Evolutionary conservation across 2,113 vertebrate species (phyloP).

Genomic region (Istiophorus platypterus): DNA sequence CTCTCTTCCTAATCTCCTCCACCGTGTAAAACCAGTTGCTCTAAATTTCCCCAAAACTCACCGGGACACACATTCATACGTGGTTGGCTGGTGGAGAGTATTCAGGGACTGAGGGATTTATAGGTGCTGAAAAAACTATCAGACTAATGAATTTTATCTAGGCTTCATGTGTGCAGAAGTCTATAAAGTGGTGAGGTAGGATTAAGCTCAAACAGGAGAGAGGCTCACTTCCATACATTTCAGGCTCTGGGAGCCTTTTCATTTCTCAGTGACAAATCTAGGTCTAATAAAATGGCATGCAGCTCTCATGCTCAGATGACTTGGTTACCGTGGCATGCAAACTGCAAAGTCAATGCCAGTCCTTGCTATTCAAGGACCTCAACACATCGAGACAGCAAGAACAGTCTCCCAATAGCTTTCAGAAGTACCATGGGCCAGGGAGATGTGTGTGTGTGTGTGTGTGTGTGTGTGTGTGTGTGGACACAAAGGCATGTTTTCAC

Average conservation of each 20-base stretch:
- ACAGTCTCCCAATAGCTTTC: slow-evolving; percentile 77
- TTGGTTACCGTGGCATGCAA: slow-evolving; percentile 72
- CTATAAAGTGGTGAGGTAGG: not conserved
- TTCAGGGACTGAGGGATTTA: not conserved
- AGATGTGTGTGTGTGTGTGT: slow-evolving; percentile 18
- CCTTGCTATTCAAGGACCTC: slow-evolving; percentile 57
- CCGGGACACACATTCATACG: not conserved
- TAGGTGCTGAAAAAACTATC: not conserved
- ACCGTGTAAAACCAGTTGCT: not conserved
- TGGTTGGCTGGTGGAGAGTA: not conserved
- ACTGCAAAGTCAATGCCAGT: slow-evolving; percentile 65
- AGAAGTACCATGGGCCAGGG: slow-evolving; percentile 62
- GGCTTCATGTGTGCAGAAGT: not conserved
- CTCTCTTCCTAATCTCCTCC: not conserved
- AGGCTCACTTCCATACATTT: slow-evolving; percentile 58
- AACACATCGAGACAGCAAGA: slow-evolving; percentile 59
- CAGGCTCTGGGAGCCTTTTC: slow-evolving; percentile 7
- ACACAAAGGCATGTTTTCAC: slow-evolving; percentile 6
- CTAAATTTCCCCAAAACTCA: not conserved
- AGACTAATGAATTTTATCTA: not conserved
- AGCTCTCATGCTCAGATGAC: slow-evolving; percentile 77
- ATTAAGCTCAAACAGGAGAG: slow-evolving; percentile 13
- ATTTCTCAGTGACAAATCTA: slow-evolving; percentile 28
- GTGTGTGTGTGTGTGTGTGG: slow-evolving; percentile 20
- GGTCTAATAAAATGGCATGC: slow-evolving; percentile 71